Conservation (phyloP, 2,888 invertebrate species). For the Drosophila flavopinicola region DNA sequence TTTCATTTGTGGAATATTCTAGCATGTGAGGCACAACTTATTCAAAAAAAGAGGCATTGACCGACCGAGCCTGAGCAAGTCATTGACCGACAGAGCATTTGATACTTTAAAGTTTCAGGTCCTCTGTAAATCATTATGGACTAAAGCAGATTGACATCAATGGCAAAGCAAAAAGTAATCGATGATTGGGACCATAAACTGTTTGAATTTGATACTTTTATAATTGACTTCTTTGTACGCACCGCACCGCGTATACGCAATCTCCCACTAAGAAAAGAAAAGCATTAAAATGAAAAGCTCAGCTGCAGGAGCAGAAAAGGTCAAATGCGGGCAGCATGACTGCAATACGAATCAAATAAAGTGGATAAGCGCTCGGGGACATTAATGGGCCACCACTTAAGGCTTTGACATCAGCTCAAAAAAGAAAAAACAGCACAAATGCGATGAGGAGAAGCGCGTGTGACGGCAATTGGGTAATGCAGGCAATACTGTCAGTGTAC, state of each 20-base stretch:
- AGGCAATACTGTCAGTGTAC: constrained; percentile 48
- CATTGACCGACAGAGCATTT: constrained; percentile 52
- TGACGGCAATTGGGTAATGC: not conserved
- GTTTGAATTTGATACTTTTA: constrained; percentile 62
- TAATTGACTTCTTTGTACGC: constrained; percentile 45
- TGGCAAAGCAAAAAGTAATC: constrained; percentile 17
- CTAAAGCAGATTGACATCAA: constrained; percentile 15
- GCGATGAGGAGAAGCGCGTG: not conserved
- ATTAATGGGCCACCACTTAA: constrained; percentile 49
- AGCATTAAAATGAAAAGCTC: constrained; percentile 15
- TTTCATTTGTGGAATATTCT: constrained; percentile 3
- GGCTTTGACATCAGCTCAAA: constrained; percentile 35
- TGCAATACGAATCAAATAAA: constrained; percentile 55
- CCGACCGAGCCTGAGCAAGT: constrained; percentile 9
- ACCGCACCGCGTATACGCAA: constrained; percentile 44
- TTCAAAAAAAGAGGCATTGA: not conserved
- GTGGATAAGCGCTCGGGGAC: constrained; percentile 51
- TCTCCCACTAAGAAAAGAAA: constrained; percentile 23
- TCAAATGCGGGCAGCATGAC: constrained; percentile 26
- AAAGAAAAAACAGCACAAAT: no score
- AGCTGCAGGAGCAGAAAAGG: constrained; percentile 48
- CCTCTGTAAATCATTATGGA: constrained; percentile 17
- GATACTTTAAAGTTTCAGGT: constrained; percentile 38
- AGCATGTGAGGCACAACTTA: not conserved
- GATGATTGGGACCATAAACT: constrained; percentile 12